Evolutionary conservation across 2,888 invertebrate species (phyloP).

Genomic region (Prosopocoilus inquinatus): DNA sequence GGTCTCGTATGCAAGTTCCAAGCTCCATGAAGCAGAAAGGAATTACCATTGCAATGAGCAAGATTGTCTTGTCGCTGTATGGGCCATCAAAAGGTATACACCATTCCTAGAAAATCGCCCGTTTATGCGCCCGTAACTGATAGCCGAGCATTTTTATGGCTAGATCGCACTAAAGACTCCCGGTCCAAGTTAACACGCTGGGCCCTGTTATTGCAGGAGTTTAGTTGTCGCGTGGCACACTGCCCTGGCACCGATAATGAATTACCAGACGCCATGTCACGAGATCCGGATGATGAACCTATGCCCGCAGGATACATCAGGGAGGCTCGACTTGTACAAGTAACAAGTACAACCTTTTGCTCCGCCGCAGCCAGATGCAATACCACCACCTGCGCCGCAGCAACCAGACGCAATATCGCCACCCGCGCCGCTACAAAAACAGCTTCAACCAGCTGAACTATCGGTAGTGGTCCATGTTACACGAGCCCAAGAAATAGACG

Average conservation of each 20-base stretch:
- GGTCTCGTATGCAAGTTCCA: conserved; percentile 26
- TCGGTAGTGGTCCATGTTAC: too few relatives aligned
- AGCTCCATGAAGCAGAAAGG: conserved; percentile 16
- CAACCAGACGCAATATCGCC: too few relatives aligned
- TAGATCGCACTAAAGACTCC: conserved; percentile 17
- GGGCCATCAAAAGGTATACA: conserved; percentile 28
- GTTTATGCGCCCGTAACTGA: conserved; percentile 27
- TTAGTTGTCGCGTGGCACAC: conserved; percentile 29
- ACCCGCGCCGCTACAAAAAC: too few relatives aligned
- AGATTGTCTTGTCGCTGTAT: conserved; percentile 30
- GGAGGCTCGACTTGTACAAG: too few relatives aligned
- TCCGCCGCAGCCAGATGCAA: too few relatives aligned
- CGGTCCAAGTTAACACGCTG: conserved; percentile 22
- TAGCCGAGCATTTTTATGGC: conserved; percentile 27
- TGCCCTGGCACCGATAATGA: conserved; percentile 24
- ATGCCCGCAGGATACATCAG: too few relatives aligned
- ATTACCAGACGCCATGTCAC: conserved; percentile 24
- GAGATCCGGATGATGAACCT: conserved; percentile 14
- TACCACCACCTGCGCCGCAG: too few relatives aligned
- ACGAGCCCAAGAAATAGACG: too few relatives aligned
- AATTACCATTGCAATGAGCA: conserved; percentile 32
- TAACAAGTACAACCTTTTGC: too few relatives aligned
- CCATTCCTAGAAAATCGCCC: conserved; percentile 27
- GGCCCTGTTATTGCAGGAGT: conserved; percentile 25
- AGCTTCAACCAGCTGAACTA: too few relatives aligned